A percentile compares a stretch with the other conserved stretches of the same genome.
phyloP scores from a whole-genome alignment of 2,113 vertebrate genomes.

The Sphyrna mokarran region DNA sequence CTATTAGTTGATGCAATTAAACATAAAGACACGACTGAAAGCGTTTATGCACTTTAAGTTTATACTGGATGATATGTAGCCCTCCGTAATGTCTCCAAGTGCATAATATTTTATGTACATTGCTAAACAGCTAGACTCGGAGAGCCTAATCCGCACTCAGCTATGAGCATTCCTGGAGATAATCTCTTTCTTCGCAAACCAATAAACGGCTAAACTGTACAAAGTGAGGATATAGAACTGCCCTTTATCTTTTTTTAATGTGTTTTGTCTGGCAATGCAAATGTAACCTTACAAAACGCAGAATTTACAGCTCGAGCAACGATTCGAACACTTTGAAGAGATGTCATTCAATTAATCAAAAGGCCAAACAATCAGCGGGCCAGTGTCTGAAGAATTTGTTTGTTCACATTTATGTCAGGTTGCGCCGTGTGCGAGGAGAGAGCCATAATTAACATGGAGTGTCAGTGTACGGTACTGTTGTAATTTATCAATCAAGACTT shows the following conservation, averaged over 20 bases:
- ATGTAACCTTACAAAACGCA: slow-evolving; percentile 35
- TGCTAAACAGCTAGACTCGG: slow-evolving; percentile 26
- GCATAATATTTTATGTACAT: slow-evolving; percentile 36
- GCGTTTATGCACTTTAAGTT: slow-evolving; percentile 34
- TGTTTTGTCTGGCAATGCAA: slow-evolving; percentile 37
- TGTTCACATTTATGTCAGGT: slow-evolving; percentile 28
- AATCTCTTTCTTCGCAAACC: slow-evolving; percentile 17
- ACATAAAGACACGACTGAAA: slow-evolving; percentile 26
- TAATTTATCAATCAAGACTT: slow-evolving; percentile 35
- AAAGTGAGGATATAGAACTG: slow-evolving; percentile 34
- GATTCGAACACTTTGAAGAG: slow-evolving; percentile 26
- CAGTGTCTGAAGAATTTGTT: slow-evolving; percentile 5
- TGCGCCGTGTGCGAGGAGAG: not conserved
- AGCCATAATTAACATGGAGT: not conserved
- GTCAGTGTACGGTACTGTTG: not conserved
- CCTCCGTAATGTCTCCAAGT: slow-evolving; percentile 24
- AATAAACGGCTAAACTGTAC: slow-evolving; percentile 21
- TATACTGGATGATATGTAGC: slow-evolving; percentile 15
- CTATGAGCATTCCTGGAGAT: slow-evolving; percentile 21
- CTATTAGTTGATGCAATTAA: slow-evolving; percentile 37
- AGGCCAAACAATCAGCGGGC: slow-evolving; percentile 32
- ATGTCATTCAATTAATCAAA: slow-evolving; percentile 36
- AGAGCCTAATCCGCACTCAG: slow-evolving; percentile 25
- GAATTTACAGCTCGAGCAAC: slow-evolving; percentile 23
- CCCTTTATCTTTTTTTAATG: slow-evolving; percentile 38